Conservation (phyloP, 2,113 vertebrate species). For the Oceanodroma tethys region DNA sequence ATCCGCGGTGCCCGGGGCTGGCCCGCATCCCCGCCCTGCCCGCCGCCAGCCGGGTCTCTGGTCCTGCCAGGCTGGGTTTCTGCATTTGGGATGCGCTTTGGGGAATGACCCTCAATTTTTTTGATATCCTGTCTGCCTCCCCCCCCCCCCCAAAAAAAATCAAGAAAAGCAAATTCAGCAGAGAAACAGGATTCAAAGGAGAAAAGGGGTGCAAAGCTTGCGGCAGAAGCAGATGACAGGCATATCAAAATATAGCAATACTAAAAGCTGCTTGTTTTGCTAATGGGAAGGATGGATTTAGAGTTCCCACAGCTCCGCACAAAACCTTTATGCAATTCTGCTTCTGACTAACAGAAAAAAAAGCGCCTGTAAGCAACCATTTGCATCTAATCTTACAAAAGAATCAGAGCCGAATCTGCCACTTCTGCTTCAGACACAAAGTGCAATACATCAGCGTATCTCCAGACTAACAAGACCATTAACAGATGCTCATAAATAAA, state of each 20-base stretch:
- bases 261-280: not conserved
- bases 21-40: not conserved
- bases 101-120: not conserved
- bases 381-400: not conserved
- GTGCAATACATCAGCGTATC: not conserved
- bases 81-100: not conserved
- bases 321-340: not conserved
- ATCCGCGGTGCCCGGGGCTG: not conserved
- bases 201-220: not conserved
- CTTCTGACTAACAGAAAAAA: not conserved
- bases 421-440: not conserved
- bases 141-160: not conserved
- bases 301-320: not conserved
- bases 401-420: not conserved
- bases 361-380: not conserved
- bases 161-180: not conserved
- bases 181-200: not conserved
- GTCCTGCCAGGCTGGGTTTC: not conserved
- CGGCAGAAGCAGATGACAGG: not conserved
- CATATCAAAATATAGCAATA: not conserved
- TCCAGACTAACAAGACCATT: not conserved
- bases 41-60: fast-evolving
- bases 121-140: not conserved
- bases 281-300: not conserved
- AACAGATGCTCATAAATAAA: not conserved